Evolutionary conservation across 1,140 invertebrate genomes (phyloP), one percentile per base, ranked within the genome.

Genomic region (Papilio glaucus): DNA sequence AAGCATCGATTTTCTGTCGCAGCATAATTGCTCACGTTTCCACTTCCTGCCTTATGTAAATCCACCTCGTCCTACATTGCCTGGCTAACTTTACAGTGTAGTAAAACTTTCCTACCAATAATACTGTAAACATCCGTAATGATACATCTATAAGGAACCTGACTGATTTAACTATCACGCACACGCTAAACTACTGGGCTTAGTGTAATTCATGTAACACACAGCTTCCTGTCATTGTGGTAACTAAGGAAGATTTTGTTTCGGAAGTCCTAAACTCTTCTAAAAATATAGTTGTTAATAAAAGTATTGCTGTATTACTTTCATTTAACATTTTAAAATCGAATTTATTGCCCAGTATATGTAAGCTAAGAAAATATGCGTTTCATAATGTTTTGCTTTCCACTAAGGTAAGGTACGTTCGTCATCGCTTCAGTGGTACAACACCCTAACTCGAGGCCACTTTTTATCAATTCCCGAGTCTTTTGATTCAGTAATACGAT

Each of bases 1-100:
- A 42, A 39, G 18, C 26, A 68, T 68, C 39, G 65, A 68, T 68
- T 68, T 68, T 45, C 65, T 68, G 65, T 68, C 65, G 24, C 10
- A 49, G n/a, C 21, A 24, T 68, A 49, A 68, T 68, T 68, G 65
- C 65, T 49, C 15, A 45, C 65, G 41, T 68, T 68, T 13, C 65
- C 41, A 26, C 65, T 68, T 68, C 41, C 65, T 68, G 39, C 29
- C 65, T 4, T 42, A 24, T 49, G 39, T 68, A 68, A 68, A 68
- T 49, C 24, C 9, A 39, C 5, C 10, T 33, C 37, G 10, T 24
- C n/a, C 49, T 15, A n/a, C 49, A 21, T 24, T 4, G 49, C 8
- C 49, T 24, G 29, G 18, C 49, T 41, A 4, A 13, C 10, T 53
- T 21, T 24, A 24, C 9, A 49, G 15, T 12, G 21, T 53, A 24